Percentiles rank a stretch among this genome's conserved stretches.
Evolutionary conservation across 92 coral and sea anemone genomes (phyloP).

Genomic region (Palythoa caribaeorum): DNA sequence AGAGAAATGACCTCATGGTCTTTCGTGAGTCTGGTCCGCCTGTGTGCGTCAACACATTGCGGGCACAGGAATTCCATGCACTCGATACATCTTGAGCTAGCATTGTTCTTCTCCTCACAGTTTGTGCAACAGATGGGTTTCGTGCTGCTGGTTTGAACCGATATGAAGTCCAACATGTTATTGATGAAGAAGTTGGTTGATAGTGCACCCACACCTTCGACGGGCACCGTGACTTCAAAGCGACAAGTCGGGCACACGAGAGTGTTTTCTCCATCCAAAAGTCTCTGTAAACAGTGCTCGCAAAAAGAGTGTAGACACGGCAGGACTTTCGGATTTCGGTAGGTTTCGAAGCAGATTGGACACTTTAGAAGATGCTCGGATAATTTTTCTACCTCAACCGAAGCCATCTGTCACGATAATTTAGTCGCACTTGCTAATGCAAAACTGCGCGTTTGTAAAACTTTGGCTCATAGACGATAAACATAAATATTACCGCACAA

Average conservation of each 20-base stretch:
- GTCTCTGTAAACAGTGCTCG: conserved; percentile 86
- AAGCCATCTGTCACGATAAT: conserved; percentile 71
- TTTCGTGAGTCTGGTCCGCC: conserved; percentile 89
- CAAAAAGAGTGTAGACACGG: conserved; percentile 97
- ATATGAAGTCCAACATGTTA: conserved; percentile 96
- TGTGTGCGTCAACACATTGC: conserved; percentile 95
- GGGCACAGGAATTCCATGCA: conserved; percentile 97
- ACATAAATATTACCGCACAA: not conserved
- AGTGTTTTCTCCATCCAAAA: conserved; percentile 83
- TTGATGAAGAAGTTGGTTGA: conserved; percentile 96
- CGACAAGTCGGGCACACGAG: conserved; percentile 95
- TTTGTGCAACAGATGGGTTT: conserved; percentile 90
- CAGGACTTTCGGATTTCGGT: conserved; percentile 88
- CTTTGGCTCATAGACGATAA: not conserved
- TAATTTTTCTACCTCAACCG: conserved; percentile 96
- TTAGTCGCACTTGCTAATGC: not conserved
- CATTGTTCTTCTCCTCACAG: conserved; percentile 86
- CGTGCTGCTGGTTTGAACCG: conserved; percentile 90
- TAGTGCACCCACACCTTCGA: conserved; percentile 87
- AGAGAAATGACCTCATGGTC: conserved; percentile 94
- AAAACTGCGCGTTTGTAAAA: not conserved
- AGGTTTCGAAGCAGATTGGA: conserved; percentile 94
- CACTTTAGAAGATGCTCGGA: conserved; percentile 96
- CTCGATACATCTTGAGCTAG: conserved; percentile 91
- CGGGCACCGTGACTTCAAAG: conserved; percentile 82